phyloP scores from a whole-genome alignment of 2,797 vertebrate species.

The Hipposideros larvatus region DNA sequence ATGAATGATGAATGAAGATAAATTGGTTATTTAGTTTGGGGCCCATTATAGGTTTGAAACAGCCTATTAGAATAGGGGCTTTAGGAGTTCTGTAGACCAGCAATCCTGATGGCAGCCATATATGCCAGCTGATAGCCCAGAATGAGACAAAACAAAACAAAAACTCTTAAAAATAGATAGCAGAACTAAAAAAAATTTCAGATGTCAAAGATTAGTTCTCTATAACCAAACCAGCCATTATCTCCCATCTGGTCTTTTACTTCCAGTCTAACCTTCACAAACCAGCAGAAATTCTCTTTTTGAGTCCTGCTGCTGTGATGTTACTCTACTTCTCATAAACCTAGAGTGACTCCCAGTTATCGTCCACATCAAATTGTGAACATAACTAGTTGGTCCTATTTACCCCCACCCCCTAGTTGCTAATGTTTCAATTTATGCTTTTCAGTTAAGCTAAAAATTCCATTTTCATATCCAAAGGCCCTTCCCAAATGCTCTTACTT shows the following conservation, averaged over 20 bases:
- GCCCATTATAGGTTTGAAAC: background rate
- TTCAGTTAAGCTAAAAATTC: conserved; percentile 34
- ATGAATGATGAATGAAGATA: background rate
- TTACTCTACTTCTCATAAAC: background rate
- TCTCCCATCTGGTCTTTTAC: background rate
- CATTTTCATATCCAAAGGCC: conserved; percentile 32
- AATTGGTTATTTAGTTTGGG: background rate
- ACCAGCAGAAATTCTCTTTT: background rate
- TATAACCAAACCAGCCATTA: background rate
- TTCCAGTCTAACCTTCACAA: background rate
- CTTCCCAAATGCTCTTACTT: background rate
- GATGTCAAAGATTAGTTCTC: background rate
- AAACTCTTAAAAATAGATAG: background rate
- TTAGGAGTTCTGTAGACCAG: background rate
- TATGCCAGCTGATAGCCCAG: background rate
- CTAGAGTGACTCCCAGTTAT: background rate
- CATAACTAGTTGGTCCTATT: background rate
- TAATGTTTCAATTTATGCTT: conserved; percentile 45
- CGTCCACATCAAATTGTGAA: background rate
- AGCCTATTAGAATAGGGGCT: background rate
- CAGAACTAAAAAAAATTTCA: background rate
- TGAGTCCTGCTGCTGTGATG: background rate
- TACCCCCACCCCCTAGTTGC: background rate
- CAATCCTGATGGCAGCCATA: background rate
- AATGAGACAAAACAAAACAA: background rate